Evolutionary conservation across 2,797 vertebrate species (phyloP).

Genomic region (Danio choprae): DNA sequence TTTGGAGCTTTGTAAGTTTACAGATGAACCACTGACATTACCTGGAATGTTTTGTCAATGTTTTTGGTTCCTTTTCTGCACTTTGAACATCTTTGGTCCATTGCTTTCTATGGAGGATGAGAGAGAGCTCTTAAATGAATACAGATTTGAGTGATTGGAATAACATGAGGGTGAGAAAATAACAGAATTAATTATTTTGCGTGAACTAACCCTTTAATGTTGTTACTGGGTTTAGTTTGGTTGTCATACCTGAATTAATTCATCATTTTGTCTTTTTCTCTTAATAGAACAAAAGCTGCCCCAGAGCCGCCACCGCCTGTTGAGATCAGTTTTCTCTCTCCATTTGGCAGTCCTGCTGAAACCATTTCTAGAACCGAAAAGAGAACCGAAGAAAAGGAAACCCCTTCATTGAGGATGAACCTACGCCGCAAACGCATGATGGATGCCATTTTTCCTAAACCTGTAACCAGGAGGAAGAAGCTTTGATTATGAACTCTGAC

Average conservation of each 20-base stretch:
- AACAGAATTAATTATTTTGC: too few relatives aligned
- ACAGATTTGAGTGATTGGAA: too few relatives aligned
- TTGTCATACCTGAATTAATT: background rate
- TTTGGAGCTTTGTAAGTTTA: too few relatives aligned
- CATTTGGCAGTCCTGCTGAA: constrained; percentile 82
- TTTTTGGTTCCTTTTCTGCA: too few relatives aligned
- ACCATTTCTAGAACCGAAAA: constrained; percentile 58
- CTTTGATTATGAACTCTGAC: constrained; percentile 72
- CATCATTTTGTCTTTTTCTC: background rate
- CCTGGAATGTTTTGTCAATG: too few relatives aligned
- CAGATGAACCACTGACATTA: too few relatives aligned
- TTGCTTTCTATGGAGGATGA: too few relatives aligned
- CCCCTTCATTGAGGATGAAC: constrained; percentile 70
- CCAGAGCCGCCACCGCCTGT: constrained; percentile 79
- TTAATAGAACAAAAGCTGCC: constrained; percentile 76
- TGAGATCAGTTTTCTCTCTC: constrained; percentile 87
- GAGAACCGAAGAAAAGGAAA: constrained; percentile 67
- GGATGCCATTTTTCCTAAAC: constrained; percentile 86
- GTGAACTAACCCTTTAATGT: background rate
- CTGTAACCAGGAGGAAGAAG: constrained; percentile 90
- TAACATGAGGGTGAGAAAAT: too few relatives aligned
- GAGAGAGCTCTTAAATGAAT: too few relatives aligned
- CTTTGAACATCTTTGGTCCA: too few relatives aligned
- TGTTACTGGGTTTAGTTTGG: background rate
- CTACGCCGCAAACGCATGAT: constrained; percentile 83